A percentile compares a stretch with the other conserved stretches of the same genome.
Conservation (phyloP, 1,140 invertebrate genomes). For the Danaus plexippus region DNA sequence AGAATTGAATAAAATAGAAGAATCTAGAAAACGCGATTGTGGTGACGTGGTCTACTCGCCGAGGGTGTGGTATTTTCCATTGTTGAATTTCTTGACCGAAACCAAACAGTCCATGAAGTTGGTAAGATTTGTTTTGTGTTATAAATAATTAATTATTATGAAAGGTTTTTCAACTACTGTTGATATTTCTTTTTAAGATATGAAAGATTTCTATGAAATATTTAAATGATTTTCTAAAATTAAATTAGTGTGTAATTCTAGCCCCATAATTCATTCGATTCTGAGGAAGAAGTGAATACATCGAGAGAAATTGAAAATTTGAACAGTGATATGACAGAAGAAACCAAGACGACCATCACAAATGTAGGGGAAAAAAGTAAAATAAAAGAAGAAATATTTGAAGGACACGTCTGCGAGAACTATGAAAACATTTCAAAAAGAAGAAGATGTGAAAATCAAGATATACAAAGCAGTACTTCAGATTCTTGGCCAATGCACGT, state of each 20-base stretch:
- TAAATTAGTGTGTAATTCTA: too few relatives aligned
- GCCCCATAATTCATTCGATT: too few relatives aligned
- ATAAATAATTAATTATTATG: too few relatives aligned
- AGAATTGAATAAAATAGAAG: conserved; percentile 12
- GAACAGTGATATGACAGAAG: too few relatives aligned
- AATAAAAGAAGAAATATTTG: neutral
- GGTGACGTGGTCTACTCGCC: conserved; percentile 3
- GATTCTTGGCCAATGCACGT: neutral
- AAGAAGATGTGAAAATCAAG: neutral
- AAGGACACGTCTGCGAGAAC: neutral
- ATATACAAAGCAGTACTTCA: neutral
- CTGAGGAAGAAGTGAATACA: too few relatives aligned
- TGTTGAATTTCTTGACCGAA: conserved; percentile 15
- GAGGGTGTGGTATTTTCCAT: conserved; percentile 11
- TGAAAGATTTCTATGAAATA: too few relatives aligned
- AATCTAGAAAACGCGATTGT: neutral
- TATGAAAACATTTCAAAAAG: neutral
- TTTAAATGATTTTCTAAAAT: too few relatives aligned
- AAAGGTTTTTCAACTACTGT: too few relatives aligned
- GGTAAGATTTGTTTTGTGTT: neutral
- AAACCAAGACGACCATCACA: neutral
- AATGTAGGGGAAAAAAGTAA: neutral
- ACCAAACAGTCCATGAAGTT: conserved; percentile 4
- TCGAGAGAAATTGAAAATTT: too few relatives aligned
- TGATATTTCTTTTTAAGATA: too few relatives aligned